These are phyloP conservation scores for Autographa gamma DNA, from an alignment of 2,888 invertebrate species.

Conservation along the genomic window DNA sequence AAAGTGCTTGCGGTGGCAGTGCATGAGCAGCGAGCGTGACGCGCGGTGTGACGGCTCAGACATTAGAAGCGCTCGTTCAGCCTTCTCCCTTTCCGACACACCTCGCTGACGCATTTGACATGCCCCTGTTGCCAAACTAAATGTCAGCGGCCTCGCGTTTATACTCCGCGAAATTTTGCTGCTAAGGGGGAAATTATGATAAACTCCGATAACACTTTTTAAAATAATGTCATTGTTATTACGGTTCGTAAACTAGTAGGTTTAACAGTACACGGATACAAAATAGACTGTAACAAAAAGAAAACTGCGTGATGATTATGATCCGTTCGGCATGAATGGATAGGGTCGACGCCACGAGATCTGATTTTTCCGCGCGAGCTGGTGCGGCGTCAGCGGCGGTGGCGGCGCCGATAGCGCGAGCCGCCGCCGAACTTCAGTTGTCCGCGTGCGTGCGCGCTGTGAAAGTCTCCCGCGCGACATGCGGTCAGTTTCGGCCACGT, in stretches of 20 bases:
- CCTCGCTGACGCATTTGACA: constrained; percentile 75
- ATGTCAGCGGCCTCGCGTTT: constrained; percentile 66
- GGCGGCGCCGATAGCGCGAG: constrained; percentile 74
- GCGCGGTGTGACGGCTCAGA: constrained; percentile 73
- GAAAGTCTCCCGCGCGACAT: constrained; percentile 83
- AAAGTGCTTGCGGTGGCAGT: constrained; percentile 80
- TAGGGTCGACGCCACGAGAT: constrained; percentile 85
- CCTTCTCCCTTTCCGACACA: constrained; percentile 81
- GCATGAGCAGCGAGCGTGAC: constrained; percentile 78
- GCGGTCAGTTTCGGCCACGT: constrained; percentile 77
- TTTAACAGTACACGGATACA: constrained; percentile 68
- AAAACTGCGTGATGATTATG: constrained; percentile 78
- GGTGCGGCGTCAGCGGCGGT: constrained; percentile 74
- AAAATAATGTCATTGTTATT: constrained; percentile 51
- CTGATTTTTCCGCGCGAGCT: constrained; percentile 83
- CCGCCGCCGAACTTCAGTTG: constrained; percentile 80
- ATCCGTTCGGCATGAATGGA: constrained; percentile 85
- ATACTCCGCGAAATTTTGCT: constrained; percentile 39
- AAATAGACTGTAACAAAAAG: constrained; percentile 84
- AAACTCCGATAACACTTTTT: constrained; percentile 17
- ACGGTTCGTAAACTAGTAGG: constrained; percentile 64
- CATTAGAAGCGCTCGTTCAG: constrained; percentile 73
- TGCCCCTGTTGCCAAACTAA: constrained; percentile 70
- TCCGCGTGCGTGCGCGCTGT: constrained; percentile 86
- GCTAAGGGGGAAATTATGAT: constrained; percentile 41